Evolutionary conservation across 2,113 vertebrate genomes (phyloP).

Genomic region (Conger conger): DNA sequence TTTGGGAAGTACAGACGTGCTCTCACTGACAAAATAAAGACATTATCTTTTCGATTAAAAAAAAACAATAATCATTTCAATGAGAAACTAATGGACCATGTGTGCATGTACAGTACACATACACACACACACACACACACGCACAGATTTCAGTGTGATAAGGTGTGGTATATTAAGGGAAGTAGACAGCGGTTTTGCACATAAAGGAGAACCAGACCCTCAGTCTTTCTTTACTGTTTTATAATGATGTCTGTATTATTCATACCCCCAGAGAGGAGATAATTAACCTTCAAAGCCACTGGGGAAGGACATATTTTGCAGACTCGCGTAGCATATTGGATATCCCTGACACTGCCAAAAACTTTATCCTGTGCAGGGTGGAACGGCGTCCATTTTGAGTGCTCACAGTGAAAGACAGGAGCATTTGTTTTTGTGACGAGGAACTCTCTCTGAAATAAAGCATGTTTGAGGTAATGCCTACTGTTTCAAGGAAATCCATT

Average conservation of each 20-base stretch:
- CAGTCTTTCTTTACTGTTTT: slow-evolving; percentile 38
- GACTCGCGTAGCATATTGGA: slow-evolving; percentile 8
- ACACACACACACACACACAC: neutral
- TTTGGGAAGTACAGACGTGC: no score
- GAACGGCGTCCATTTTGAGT: slow-evolving; percentile 9
- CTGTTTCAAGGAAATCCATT: slow-evolving; percentile 1
- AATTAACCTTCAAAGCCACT: slow-evolving; percentile 42
- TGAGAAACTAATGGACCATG: no score
- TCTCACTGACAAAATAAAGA: no score
- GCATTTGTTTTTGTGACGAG: slow-evolving; percentile 39
- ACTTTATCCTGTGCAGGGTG: slow-evolving; percentile 20
- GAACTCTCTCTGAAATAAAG: slow-evolving; percentile 16
- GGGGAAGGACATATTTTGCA: slow-evolving; percentile 37
- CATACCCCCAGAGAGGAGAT: slow-evolving; percentile 42
- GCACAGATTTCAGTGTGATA: neutral
- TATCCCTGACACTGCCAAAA: slow-evolving; percentile 25
- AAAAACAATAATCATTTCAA: no score
- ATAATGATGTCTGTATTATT: slow-evolving; percentile 36
- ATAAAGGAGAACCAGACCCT: slow-evolving; percentile 6
- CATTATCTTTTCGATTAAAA: no score
- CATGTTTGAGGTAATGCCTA: slow-evolving; percentile 31
- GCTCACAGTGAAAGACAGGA: slow-evolving; percentile 14
- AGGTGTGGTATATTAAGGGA: neutral
- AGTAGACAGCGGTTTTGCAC: neutral
- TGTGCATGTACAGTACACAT: neutral